Conservation (phyloP, 2,888 invertebrate genomes). For the Cantharis rufa region DNA sequence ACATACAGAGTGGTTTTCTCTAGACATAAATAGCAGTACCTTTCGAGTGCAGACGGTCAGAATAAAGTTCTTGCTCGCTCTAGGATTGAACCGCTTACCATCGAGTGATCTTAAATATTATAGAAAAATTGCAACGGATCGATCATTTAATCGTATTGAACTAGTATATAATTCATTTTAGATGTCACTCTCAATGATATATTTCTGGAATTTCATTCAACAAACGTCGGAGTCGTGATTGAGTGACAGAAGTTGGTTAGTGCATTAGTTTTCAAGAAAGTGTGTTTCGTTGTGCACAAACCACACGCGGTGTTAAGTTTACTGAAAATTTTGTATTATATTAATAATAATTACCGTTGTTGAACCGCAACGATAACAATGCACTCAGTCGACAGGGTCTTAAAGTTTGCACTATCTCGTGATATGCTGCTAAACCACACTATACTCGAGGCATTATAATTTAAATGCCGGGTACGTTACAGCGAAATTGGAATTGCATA, state of each 20-base stretch:
- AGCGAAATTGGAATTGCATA: constrained; percentile 21
- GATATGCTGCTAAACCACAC: constrained; percentile 21
- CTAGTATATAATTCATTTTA: not conserved
- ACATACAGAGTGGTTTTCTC: no score
- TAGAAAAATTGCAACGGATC: constrained; percentile 1
- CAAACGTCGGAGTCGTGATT: constrained; percentile 1
- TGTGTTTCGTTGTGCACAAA: not conserved
- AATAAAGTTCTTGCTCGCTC: no score
- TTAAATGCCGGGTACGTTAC: constrained; percentile 15
- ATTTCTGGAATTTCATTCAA: constrained; percentile 13
- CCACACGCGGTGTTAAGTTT: not conserved
- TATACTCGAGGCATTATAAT: constrained; percentile 14
- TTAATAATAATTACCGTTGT: constrained; percentile 37
- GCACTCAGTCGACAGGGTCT: constrained; percentile 24
- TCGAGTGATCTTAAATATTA: not conserved
- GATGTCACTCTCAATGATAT: not conserved
- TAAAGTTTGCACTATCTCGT: constrained; percentile 11
- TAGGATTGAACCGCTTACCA: no score
- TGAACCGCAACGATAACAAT: constrained; percentile 39
- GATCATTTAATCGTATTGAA: constrained; percentile 15
- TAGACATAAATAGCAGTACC: no score
- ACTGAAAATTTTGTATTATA: constrained; percentile 5
- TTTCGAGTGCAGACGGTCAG: no score
- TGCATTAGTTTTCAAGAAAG: not conserved
- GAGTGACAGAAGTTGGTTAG: not conserved